Evolutionary conservation across 2,888 invertebrate species (phyloP), one percentile per base, ranked within the genome.

Genomic region (Hypomecis atomaria): DNA sequence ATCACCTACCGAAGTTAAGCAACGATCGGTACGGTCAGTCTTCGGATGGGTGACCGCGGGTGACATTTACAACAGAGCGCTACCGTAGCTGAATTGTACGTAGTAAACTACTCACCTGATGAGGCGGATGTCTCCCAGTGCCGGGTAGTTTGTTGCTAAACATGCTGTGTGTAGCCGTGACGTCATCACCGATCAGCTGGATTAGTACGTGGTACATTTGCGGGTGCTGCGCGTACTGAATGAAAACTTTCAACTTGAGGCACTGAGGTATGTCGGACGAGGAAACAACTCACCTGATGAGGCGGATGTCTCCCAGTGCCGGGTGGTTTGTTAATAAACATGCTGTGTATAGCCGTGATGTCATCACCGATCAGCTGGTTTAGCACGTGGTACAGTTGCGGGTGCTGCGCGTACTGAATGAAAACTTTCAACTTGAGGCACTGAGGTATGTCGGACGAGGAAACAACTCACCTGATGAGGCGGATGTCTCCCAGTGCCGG

Each of bases 271-370:
- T n/a, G 79, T 98, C 98, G 77, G 89, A 94, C 23, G 95, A n/a
- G n/a, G n/a, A n/a, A n/a, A n/a, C n/a, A n/a, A n/a, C n/a, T 65
- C 84, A 95, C 96, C 93, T 96, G 94, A 82, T 96, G 96, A 1
- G 95, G 88, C 0, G 96, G 96, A 82, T 96, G 96, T 10, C 94
- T 84, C 3, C 94, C 94, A 0, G 94, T 93, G 82, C 98, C 97
- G 0, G 98, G 98, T 0, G 98, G 97, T 79, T 97, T 97, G 85
- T 97, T 98, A 76, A 98, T 97, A 44, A 98, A 89, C 98, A 98
- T 98, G 43, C 96, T 96, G 87, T 98, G 96, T 82, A 96, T 94
- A 0, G 95, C 96, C 72, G 95, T 94, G 50, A 97, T 93, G 80
- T 97, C 95, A 73, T 96, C 95, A 0, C 97, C 97, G 34, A 95